These are phyloP conservation scores for Polypedilum pembai DNA, from an alignment of 1,140 invertebrate species.

Conservation along the genomic window DNA sequence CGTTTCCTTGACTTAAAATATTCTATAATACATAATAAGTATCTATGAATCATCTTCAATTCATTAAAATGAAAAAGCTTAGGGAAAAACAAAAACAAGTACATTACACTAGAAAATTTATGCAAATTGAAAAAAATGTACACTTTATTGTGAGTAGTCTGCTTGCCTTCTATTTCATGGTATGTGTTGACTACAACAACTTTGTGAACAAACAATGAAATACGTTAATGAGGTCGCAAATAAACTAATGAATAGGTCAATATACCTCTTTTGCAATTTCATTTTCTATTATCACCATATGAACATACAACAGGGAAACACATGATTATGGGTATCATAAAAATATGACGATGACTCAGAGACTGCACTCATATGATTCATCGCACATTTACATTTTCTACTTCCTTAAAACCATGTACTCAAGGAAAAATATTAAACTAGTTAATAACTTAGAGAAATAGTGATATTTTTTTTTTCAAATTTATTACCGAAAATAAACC, in stretches of 20 bases:
- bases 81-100: too few relatives aligned
- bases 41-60: not conserved
- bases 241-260: not conserved
- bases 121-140: conserved; percentile 13
- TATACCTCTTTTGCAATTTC: not conserved
- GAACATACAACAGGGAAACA: not conserved
- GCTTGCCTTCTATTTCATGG: not conserved
- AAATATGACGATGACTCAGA: not conserved
- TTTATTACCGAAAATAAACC: too few relatives aligned
- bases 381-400: not conserved
- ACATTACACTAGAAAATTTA: not conserved
- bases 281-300: not conserved
- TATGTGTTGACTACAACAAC: not conserved
- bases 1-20: too few relatives aligned
- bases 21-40: too few relatives aligned
- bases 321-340: not conserved
- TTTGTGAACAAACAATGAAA: not conserved
- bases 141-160: not conserved
- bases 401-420: not conserved
- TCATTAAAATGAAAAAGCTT: too few relatives aligned
- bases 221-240: conserved; percentile 6
- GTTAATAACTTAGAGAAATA: too few relatives aligned
- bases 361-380: not conserved
- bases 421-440: too few relatives aligned
- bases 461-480: too few relatives aligned